These are phyloP conservation scores for Steatornis caripensis DNA, from an alignment of 2,113 vertebrate species.

Conservation along the genomic window DNA sequence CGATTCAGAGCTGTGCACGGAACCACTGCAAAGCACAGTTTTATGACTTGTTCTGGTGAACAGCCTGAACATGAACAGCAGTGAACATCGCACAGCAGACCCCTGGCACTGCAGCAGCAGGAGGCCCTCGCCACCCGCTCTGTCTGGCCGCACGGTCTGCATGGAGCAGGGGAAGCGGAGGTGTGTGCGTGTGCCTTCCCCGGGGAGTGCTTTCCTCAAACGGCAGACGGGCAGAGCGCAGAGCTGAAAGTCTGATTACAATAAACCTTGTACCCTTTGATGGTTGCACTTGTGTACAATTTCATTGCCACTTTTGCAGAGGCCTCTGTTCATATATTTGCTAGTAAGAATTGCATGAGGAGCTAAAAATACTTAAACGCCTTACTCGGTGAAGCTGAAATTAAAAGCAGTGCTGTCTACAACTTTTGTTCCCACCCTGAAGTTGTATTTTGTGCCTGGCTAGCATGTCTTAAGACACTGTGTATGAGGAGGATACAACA, in stretches of 20 bases:
- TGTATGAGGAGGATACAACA: not conserved
- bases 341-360: not conserved
- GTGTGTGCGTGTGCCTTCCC: not conserved
- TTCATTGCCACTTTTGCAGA: not conserved
- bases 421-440: too few relatives aligned
- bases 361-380: not conserved
- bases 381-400: not conserved
- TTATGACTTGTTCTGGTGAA: not conserved
- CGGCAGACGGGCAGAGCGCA: not conserved
- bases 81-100: not conserved
- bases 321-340: not conserved
- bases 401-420: not conserved
- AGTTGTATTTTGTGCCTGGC: not conserved
- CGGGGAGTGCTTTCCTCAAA: rapidly evolving
- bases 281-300: not conserved
- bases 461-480: not conserved
- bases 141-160: rapidly evolving
- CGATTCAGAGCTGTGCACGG: rapidly evolving
- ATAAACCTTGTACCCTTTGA: not conserved
- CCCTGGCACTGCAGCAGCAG: not conserved
- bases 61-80: rapidly evolving
- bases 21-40: not conserved
- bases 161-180: rapidly evolving
- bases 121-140: not conserved
- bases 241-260: not conserved